Percentiles rank a stretch among this genome's conserved stretches.
These are phyloP conservation scores for Tolmerus cingulatus DNA, from an alignment of 2,888 invertebrate genomes.

Conservation along the genomic window DNA sequence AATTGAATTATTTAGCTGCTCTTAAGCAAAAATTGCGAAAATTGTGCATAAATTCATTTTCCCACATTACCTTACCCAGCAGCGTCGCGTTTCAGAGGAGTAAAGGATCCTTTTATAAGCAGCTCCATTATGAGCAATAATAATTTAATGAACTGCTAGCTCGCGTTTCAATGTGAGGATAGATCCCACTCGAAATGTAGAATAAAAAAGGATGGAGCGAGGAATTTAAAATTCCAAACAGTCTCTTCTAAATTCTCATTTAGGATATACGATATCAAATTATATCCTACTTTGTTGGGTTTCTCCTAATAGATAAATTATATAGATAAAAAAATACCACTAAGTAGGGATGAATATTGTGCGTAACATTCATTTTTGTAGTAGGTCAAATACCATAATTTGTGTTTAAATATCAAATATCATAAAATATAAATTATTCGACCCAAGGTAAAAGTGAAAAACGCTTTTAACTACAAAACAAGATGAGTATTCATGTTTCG, in stretches of 20 bases:
- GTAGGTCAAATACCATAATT: background rate
- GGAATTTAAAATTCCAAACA: background rate
- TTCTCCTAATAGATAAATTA: background rate
- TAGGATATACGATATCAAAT: background rate
- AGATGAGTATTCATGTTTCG: no score
- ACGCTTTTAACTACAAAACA: no score
- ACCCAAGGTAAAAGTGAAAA: no score
- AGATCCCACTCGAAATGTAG: background rate
- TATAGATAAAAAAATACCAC: background rate
- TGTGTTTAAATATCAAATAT: no score
- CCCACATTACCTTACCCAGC: background rate
- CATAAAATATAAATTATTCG: background rate
- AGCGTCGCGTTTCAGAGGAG: background rate
- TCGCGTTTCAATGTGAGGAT: background rate
- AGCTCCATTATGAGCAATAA: background rate
- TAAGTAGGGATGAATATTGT: background rate
- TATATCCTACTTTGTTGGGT: background rate
- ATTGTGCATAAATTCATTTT: conserved; percentile 11
- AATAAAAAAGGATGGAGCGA: background rate
- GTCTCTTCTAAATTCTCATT: background rate
- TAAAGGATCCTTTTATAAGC: background rate
- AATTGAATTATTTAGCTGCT: conserved; percentile 12
- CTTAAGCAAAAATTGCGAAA: background rate
- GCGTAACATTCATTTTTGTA: background rate
- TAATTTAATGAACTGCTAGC: background rate